Percentiles rank a stretch among this genome's conserved stretches.
These are phyloP conservation scores for Tachystola acroxantha DNA, from an alignment of 2,888 invertebrate genomes.

Conservation along the genomic window DNA sequence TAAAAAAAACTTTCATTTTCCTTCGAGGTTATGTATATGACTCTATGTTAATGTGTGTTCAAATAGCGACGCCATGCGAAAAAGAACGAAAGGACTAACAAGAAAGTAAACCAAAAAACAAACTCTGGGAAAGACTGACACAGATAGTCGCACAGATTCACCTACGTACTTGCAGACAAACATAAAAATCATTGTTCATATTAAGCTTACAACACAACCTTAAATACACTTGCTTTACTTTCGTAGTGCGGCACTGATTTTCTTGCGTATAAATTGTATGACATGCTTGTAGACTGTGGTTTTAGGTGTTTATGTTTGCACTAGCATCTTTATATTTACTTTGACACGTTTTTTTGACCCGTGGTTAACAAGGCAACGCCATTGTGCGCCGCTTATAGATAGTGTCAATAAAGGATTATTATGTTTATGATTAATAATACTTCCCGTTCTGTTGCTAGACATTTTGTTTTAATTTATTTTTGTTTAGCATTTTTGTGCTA, in stretches of 20 bases:
- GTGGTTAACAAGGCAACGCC: conserved; percentile 59
- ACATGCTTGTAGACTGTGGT: conserved; percentile 39
- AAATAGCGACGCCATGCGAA: conserved; percentile 34
- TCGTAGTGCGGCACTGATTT: conserved; percentile 21
- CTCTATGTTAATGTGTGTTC: conserved; percentile 26
- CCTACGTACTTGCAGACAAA: conserved; percentile 28
- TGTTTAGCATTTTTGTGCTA: neutral
- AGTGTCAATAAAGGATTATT: conserved; percentile 65
- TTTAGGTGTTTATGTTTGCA: conserved; percentile 36
- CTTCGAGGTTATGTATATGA: conserved; percentile 26
- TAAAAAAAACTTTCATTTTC: conserved; percentile 43
- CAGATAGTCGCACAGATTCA: conserved; percentile 41
- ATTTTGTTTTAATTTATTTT: conserved; percentile 1
- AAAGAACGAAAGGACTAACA: conserved; percentile 52
- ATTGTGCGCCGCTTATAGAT: conserved; percentile 62
- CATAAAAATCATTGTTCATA: conserved; percentile 12
- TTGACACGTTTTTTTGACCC: conserved; percentile 66
- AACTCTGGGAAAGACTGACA: conserved; percentile 50
- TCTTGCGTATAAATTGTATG: conserved; percentile 18
- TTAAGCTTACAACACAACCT: conserved; percentile 4
- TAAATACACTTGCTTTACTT: neutral
- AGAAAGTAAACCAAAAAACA: conserved; percentile 48
- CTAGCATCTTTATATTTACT: conserved; percentile 48
- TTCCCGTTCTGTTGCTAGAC: conserved; percentile 13
- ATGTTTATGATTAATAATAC: conserved; percentile 50